Base-by-base conservation (phyloP, 2,113 vertebrate genomes). In the Embiotoca jacksoni region DNA sequence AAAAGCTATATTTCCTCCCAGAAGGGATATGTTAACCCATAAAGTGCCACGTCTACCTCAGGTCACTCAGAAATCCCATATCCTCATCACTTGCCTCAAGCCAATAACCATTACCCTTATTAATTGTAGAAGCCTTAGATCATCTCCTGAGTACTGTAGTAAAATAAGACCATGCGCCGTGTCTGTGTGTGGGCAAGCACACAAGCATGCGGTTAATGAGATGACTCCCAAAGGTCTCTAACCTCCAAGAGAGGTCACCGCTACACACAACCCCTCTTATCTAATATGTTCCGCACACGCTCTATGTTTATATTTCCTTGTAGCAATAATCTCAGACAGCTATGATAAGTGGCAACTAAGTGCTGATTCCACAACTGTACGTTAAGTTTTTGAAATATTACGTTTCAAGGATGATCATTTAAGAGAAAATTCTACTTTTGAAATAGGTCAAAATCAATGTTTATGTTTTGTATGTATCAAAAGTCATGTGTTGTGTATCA, bases 51-150 rank as follows among this genome's bases (percentile, higher is more conserved):
- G 78, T 86, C 88, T 86, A 89, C 83, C 64, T 72, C 49, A 6
- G 78, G 79, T 83, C 80, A 88, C 80, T 72, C 72, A 78, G 46
- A 75, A 63, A 65, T 64, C 36, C 78, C 78, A 72, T 81, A 87
- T 70, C 62, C 72, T 81, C 59, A 47, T 89, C 80, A 78, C 71
- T 30, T 58, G 63, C 79, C 78, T 86, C 67, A 60, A 72, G 72
- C 87, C 91, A 89, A 86, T 82, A 91, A 81, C 81, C 80, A 93
- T 91, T 88, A 85, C 72, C 62, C 50, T 89, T 91, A 90, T 88
- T 90, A 92, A 91, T 89, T 84, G 69, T 49, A 2, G 65, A 86
- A 84, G 87, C 78, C 39, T 56, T n/a, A 49, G 54, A 36, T 49
- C 57, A 73, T 86, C 80, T 86, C 82, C 61, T 81, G 80, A 90